Percentiles rank a stretch among this genome's conserved stretches.
Evolutionary conservation across 2,888 invertebrate genomes (phyloP).

Genomic region (Drosophila peninsularis): DNA sequence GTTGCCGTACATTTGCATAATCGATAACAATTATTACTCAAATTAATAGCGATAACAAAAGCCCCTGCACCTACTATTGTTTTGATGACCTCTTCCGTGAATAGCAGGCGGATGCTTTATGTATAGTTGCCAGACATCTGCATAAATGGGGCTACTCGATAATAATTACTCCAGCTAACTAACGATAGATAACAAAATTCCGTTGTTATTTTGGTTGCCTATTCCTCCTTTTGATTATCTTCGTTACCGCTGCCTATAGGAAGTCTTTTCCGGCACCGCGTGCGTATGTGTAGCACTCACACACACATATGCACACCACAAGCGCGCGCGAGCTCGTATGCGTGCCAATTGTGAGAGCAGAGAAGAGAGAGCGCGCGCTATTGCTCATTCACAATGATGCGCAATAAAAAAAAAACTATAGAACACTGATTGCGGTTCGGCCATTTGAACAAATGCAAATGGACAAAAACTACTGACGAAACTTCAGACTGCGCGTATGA

Average conservation of each 20-base stretch:
- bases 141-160: background rate
- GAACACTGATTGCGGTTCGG: slow-evolving; percentile 43
- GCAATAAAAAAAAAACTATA: slow-evolving; percentile 69
- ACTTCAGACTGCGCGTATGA: slow-evolving; percentile 43
- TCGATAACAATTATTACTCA: slow-evolving; percentile 13
- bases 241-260: slow-evolving; percentile 33
- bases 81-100: background rate
- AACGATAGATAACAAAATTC: slow-evolving; percentile 4
- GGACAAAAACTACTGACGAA: slow-evolving; percentile 61
- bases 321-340: slow-evolving; percentile 23
- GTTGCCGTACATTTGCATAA: slow-evolving; percentile 10
- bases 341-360: slow-evolving; percentile 36
- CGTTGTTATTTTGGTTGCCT: slow-evolving; percentile 14
- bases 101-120: background rate
- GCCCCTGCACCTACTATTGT: background rate
- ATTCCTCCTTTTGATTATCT: slow-evolving; percentile 8
- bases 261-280: slow-evolving; percentile 53
- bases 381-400: slow-evolving; percentile 75
- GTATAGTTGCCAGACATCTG: slow-evolving; percentile 1
- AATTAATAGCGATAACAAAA: slow-evolving; percentile 6
- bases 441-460: slow-evolving; percentile 48
- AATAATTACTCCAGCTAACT: background rate
- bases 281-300: slow-evolving; percentile 29
- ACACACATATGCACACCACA: slow-evolving; percentile 11
- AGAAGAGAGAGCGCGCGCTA: slow-evolving; percentile 49